Conservation (phyloP, 2,113 vertebrate species). For the Malurus melanocephalus region DNA sequence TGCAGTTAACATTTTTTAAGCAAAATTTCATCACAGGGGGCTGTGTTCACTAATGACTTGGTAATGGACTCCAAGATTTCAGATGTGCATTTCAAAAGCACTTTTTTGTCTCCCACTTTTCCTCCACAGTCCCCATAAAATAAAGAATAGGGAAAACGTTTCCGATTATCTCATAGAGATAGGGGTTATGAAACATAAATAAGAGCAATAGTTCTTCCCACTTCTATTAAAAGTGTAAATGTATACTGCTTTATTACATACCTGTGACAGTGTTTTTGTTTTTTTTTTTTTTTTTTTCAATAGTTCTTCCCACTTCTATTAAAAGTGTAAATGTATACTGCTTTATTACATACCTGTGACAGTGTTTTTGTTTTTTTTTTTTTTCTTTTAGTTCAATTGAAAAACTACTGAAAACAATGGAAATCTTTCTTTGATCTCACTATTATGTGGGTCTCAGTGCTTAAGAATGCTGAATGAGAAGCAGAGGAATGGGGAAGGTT, state of each 20-base stretch:
- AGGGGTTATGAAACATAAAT: background rate
- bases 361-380: background rate
- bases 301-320: background rate
- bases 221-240: background rate
- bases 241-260: background rate
- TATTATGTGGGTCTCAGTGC: rapidly evolving
- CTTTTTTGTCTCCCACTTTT: background rate
- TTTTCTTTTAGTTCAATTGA: background rate
- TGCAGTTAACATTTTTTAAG: background rate
- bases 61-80: background rate
- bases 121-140: background rate
- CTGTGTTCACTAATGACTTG: background rate
- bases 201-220: background rate
- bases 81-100: background rate
- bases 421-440: background rate
- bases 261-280: background rate
- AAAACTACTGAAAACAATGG: background rate
- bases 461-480: background rate
- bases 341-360: background rate
- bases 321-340: background rate
- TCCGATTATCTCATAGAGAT: background rate
- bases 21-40: background rate
- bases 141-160: background rate
- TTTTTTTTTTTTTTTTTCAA: background rate
- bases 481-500: background rate